These are phyloP conservation scores for Nomada flava DNA, from an alignment of 2,888 invertebrate species.

Conservation along the genomic window DNA sequence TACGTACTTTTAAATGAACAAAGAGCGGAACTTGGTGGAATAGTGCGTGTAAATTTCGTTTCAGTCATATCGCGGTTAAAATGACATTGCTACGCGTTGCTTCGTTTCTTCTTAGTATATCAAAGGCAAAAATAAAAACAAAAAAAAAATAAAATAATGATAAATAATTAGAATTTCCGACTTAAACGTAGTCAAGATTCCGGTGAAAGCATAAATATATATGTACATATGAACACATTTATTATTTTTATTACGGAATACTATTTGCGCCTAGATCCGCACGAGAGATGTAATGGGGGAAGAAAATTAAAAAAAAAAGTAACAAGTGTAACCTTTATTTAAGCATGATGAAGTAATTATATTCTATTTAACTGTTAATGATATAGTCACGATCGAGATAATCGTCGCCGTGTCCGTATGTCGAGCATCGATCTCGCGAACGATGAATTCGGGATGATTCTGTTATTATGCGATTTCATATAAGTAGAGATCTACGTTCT, in stretches of 20 bases:
- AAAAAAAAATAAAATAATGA: not conserved
- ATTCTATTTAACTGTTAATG: slow-evolving; percentile 67
- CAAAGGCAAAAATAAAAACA: slow-evolving; percentile 7
- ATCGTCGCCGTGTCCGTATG: slow-evolving; percentile 52
- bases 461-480: slow-evolving; percentile 27
- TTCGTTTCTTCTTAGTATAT: slow-evolving; percentile 35
- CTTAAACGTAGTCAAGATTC: slow-evolving; percentile 24
- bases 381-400: slow-evolving; percentile 65
- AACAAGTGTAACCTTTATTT: slow-evolving; percentile 69
- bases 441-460: slow-evolving; percentile 38
- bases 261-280: slow-evolving; percentile 53
- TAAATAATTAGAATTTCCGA: slow-evolving; percentile 12
- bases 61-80: slow-evolving; percentile 18
- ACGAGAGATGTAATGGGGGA: slow-evolving; percentile 43
- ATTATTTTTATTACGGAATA: slow-evolving; percentile 53
- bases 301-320: not conserved
- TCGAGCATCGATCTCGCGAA: slow-evolving; percentile 25
- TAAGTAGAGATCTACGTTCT: slow-evolving; percentile 45
- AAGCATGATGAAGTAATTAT: slow-evolving; percentile 57
- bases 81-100: slow-evolving; percentile 26
- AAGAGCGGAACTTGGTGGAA: slow-evolving; percentile 41
- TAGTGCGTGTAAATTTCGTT: slow-evolving; percentile 47
- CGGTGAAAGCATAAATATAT: slow-evolving; percentile 19
- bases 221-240: slow-evolving; percentile 31
- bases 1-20: slow-evolving; percentile 44